Evolutionary conservation across 2,797 vertebrate genomes (phyloP).

Genomic region (Ficedula albicollis): DNA sequence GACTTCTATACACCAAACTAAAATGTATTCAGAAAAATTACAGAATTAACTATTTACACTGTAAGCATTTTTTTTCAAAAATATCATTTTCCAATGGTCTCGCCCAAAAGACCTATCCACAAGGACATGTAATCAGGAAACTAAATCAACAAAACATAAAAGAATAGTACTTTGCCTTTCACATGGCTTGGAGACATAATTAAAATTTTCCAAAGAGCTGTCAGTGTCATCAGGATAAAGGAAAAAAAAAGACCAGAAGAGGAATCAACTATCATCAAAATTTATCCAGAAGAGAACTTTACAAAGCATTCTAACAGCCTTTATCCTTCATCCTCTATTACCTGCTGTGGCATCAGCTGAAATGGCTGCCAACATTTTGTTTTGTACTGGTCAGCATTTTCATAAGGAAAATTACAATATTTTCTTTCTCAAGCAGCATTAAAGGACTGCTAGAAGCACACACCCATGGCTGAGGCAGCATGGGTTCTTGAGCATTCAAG

Average conservation of each 20-base stretch:
- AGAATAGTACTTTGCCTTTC: neutral
- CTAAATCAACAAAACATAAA: neutral
- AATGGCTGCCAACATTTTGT: neutral
- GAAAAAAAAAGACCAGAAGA: neutral
- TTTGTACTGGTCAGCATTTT: neutral
- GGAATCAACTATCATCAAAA: neutral
- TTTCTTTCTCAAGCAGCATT: neutral
- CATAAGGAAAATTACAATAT: neutral
- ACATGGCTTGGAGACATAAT: neutral
- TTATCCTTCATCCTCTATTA: neutral
- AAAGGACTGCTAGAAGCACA: neutral
- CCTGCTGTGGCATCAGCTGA: neutral
- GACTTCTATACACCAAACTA: neutral
- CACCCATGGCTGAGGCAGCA: fast-evolving
- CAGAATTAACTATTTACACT: neutral
- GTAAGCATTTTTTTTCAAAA: neutral
- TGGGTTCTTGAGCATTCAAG: neutral
- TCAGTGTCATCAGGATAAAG: neutral
- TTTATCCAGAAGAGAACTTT: neutral
- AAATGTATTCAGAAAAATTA: neutral
- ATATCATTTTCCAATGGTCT: neutral
- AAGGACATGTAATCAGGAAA: neutral
- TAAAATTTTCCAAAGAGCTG: neutral
- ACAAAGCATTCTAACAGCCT: neutral
- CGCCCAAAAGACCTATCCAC: neutral